These are phyloP conservation scores for Tetropium fuscum DNA, from an alignment of 2,888 invertebrate species.

Conservation along the genomic window DNA sequence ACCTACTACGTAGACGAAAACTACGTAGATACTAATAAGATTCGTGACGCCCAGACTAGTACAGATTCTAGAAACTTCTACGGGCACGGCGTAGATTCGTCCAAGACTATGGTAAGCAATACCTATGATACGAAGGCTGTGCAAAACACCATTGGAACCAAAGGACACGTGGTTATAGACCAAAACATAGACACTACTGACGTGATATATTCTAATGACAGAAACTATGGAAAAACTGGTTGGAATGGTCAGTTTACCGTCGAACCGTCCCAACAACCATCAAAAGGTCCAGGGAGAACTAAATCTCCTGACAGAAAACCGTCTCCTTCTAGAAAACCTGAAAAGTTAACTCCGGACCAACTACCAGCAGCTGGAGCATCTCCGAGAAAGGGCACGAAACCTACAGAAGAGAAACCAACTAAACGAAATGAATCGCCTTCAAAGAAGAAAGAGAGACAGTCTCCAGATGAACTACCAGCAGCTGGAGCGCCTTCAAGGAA, in stretches of 20 bases:
- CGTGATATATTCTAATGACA: conserved; percentile 61
- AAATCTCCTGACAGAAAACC: conserved; percentile 24
- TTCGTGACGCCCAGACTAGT: conserved; percentile 47
- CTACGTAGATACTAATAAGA: conserved; percentile 53
- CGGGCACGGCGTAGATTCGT: conserved; percentile 57
- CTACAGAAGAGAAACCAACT: background rate
- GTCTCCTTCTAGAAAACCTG: conserved; percentile 24
- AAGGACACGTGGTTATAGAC: conserved; percentile 67
- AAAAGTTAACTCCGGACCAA: conserved; percentile 28
- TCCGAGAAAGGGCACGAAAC: conserved; percentile 8
- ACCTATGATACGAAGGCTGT: conserved; percentile 61
- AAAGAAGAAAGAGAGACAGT: conserved; percentile 1
- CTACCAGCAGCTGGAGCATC: conserved; percentile 35
- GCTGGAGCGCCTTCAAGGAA: conserved; percentile 11
- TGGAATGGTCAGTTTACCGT: conserved; percentile 64
- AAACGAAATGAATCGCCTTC: conserved; percentile 3
- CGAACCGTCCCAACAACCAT: conserved; percentile 50
- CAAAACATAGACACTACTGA: conserved; percentile 64
- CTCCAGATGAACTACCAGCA: conserved; percentile 16
- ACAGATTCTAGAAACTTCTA: conserved; percentile 60
- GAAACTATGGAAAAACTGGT: conserved; percentile 63
- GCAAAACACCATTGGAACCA: conserved; percentile 63
- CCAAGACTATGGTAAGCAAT: conserved; percentile 56
- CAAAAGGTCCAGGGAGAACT: conserved; percentile 19
- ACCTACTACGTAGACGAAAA: conserved; percentile 54